Conservation (phyloP, 2,888 invertebrate genomes). For the Elgonia sp. region DNA sequence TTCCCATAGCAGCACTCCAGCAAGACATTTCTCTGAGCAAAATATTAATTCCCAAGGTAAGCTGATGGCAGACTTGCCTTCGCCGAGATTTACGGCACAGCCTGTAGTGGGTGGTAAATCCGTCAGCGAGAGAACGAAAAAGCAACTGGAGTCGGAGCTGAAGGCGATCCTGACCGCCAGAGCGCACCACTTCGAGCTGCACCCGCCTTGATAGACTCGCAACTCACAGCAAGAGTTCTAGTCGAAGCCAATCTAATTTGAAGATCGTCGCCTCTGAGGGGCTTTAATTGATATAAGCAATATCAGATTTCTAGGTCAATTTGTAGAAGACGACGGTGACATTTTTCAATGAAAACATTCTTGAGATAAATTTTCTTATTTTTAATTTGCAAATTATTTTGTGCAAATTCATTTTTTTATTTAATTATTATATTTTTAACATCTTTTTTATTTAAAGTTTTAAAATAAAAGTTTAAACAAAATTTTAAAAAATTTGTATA, state of each 20-base stretch:
- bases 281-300: constrained; percentile 86
- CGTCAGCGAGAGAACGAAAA: constrained; percentile 85
- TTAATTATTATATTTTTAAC: no score
- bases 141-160: constrained; percentile 86
- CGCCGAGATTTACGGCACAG: constrained; percentile 84
- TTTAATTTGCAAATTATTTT: neutral
- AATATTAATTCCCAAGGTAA: constrained; percentile 69
- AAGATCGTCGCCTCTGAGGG: constrained; percentile 86
- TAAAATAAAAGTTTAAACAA: no score
- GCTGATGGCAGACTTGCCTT: constrained; percentile 81
- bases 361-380: neutral
- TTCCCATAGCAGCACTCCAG: constrained; percentile 8
- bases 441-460: no score
- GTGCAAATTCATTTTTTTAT: no score
- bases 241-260: constrained; percentile 79
- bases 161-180: constrained; percentile 86
- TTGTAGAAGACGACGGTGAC: constrained; percentile 82
- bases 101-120: constrained; percentile 85
- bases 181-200: constrained; percentile 86
- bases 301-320: constrained; percentile 87
- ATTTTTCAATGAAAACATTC: neutral
- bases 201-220: constrained; percentile 85
- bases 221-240: constrained; percentile 76
- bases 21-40: constrained; percentile 43
- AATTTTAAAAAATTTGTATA: no score